phyloP scores from a whole-genome alignment of 2,113 vertebrate species.

The Xenopus tropicalis region DNA sequence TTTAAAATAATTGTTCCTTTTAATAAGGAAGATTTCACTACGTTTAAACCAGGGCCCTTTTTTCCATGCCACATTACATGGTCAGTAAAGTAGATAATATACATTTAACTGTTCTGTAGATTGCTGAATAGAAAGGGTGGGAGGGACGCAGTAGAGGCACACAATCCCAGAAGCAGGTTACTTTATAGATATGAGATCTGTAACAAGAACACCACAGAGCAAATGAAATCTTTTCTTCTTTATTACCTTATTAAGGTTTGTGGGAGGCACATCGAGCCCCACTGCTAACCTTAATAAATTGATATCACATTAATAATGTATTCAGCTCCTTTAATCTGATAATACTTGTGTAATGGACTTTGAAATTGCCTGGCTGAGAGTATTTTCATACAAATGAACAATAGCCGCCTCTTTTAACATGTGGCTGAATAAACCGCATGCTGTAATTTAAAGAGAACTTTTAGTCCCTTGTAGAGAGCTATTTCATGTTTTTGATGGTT shows the following conservation, averaged over 20 bases:
- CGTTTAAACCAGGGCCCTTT: too few relatives aligned
- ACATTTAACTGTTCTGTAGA: too few relatives aligned
- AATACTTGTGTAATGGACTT: conserved; percentile 30
- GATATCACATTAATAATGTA: conserved; percentile 39
- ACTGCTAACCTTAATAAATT: conserved; percentile 30
- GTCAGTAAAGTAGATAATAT: too few relatives aligned
- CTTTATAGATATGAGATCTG: too few relatives aligned
- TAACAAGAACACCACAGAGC: too few relatives aligned
- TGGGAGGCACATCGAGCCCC: conserved; percentile 9
- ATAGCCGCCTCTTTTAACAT: conserved; percentile 6
- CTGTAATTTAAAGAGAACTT: conserved; percentile 19
- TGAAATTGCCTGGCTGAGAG: conserved; percentile 33
- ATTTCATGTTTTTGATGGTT: conserved; percentile 6
- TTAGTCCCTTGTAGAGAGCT: conserved; percentile 6
- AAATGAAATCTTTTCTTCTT: too few relatives aligned
- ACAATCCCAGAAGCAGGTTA: too few relatives aligned
- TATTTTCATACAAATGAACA: conserved; percentile 40
- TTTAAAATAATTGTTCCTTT: too few relatives aligned
- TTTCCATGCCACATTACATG: too few relatives aligned
- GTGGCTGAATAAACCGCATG: conserved; percentile 28
- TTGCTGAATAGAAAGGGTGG: too few relatives aligned
- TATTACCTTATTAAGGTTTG: not conserved
- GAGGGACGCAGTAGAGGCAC: too few relatives aligned
- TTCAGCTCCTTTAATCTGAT: conserved; percentile 31
- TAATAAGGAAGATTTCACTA: too few relatives aligned